These are phyloP conservation scores for Orchesella flavescens DNA, from an alignment of 2,888 invertebrate species.

Conservation along the genomic window DNA sequence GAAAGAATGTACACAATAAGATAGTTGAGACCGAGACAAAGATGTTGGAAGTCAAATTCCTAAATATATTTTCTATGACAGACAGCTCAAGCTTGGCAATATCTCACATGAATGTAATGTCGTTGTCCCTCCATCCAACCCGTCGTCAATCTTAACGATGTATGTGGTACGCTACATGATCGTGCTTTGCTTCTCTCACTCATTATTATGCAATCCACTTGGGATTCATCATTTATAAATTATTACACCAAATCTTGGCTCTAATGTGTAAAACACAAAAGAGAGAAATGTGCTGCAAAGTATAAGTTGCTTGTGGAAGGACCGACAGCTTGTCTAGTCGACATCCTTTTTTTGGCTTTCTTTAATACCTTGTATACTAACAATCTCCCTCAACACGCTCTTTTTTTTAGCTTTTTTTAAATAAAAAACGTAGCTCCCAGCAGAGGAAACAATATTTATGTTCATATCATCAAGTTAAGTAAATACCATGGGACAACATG, in stretches of 20 bases:
- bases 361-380: not conserved
- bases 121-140: not conserved
- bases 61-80: too few relatives aligned
- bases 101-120: too few relatives aligned
- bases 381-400: not conserved
- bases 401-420: not conserved
- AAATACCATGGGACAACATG: too few relatives aligned
- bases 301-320: not conserved
- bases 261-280: not conserved
- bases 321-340: slow-evolving; percentile 23
- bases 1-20: too few relatives aligned
- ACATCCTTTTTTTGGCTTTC: slow-evolving; percentile 24
- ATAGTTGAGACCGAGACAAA: too few relatives aligned
- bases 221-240: not conserved
- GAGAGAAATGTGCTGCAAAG: not conserved
- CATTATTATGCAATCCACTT: slow-evolving; percentile 15
- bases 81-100: too few relatives aligned
- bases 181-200: not conserved
- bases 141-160: not conserved
- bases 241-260: slow-evolving; percentile 2
- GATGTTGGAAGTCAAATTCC: too few relatives aligned
- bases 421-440: too few relatives aligned
- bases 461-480: too few relatives aligned
- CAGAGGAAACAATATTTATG: too few relatives aligned
- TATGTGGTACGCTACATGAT: not conserved